phyloP scores from a whole-genome alignment of 2,113 vertebrate genomes.

The Candoia aspera region DNA sequence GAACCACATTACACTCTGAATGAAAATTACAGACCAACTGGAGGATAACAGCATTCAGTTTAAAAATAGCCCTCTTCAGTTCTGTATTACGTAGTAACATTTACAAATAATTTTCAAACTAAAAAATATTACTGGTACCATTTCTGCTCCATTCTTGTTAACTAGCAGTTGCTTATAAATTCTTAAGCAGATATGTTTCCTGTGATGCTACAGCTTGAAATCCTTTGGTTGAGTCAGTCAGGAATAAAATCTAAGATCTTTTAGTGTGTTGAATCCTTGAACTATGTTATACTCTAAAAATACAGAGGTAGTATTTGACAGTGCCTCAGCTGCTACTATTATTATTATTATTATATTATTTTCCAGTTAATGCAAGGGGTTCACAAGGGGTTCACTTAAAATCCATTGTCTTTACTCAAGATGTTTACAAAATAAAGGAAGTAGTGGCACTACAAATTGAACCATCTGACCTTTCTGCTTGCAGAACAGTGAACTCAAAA shows the following conservation, averaged over 20 bases:
- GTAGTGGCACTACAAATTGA: background rate
- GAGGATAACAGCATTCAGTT: background rate
- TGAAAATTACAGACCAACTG: background rate
- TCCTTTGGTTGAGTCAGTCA: background rate
- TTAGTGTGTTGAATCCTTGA: background rate
- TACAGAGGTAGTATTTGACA: background rate
- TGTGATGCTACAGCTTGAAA: background rate
- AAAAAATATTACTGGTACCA: background rate
- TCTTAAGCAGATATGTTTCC: background rate
- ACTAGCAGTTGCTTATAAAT: background rate
- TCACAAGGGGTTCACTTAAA: background rate
- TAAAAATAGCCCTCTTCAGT: background rate
- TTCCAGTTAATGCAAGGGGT: too few species aligned
- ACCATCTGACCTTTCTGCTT: conserved; percentile 20
- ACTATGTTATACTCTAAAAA: background rate
- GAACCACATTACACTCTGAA: too few species aligned
- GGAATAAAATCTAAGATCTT: background rate
- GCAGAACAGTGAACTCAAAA: conserved; percentile 2
- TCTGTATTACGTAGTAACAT: background rate
- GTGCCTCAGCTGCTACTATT: too few species aligned
- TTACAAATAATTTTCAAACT: background rate
- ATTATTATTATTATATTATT: too few species aligned
- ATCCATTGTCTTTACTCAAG: background rate
- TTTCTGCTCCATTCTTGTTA: background rate
- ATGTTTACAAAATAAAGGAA: background rate